A percentile compares a stretch with the other conserved stretches of the same genome.
phyloP scores from a whole-genome alignment of 2,113 vertebrate genomes.

The Hippocampus zosterae region DNA sequence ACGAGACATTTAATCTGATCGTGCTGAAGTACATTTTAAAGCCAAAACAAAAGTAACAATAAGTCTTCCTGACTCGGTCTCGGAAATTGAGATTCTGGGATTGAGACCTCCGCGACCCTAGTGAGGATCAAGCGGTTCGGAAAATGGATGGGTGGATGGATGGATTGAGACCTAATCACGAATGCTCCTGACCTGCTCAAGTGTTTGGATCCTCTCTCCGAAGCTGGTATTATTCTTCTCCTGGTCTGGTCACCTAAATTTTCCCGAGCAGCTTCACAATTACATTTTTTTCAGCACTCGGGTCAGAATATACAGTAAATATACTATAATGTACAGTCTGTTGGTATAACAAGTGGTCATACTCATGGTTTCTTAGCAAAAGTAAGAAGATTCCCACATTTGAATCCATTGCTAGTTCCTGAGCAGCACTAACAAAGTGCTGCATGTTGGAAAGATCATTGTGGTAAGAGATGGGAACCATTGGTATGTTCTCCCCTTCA shows the following conservation, averaged over 20 bases:
- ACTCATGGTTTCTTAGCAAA: neutral
- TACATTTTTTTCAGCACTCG: neutral
- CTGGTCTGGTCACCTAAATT: neutral
- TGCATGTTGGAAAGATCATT: conserved; percentile 47
- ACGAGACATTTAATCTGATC: neutral
- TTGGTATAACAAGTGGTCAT: neutral
- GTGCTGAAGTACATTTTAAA: neutral
- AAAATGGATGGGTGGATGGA: no score
- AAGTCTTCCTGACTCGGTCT: conserved; percentile 6
- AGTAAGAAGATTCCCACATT: neutral
- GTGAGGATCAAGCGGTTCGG: no score
- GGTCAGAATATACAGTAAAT: neutral
- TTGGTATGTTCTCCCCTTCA: conserved; percentile 63
- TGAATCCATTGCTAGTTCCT: conserved; percentile 40
- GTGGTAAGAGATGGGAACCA: conserved; percentile 19
- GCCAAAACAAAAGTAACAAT: conserved; percentile 7
- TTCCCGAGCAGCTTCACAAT: neutral
- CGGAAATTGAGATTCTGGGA: conserved; percentile 16
- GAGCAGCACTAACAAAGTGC: conserved; percentile 43
- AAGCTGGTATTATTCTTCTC: neutral
- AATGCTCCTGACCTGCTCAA: conserved; percentile 3
- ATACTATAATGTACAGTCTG: neutral
- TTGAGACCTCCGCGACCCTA: no score
- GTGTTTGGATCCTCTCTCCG: conserved; percentile 12
- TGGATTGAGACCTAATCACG: neutral